These are phyloP conservation scores for Lomographa bimaculata DNA, from an alignment of 2,888 invertebrate genomes.

Conservation along the genomic window DNA sequence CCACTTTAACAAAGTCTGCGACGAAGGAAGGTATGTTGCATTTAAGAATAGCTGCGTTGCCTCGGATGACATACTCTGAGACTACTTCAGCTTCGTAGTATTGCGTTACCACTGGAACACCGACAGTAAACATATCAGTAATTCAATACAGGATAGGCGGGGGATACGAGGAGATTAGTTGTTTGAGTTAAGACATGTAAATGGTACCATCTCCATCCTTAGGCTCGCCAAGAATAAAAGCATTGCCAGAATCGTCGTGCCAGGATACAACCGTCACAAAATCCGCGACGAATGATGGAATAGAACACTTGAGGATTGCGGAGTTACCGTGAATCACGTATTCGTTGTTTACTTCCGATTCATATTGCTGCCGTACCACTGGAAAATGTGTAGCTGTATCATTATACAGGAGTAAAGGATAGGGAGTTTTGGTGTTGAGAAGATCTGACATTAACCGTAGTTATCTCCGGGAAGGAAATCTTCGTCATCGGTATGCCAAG, in stretches of 20 bases:
- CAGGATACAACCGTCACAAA: conserved; percentile 94
- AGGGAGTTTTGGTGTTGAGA: conserved; percentile 25
- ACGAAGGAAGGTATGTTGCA: conserved; percentile 96
- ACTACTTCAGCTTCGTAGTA: conserved; percentile 95
- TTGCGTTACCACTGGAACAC: conserved; percentile 91
- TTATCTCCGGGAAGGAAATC: conserved; percentile 86
- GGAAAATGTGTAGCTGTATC: conserved; percentile 27
- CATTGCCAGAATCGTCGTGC: conserved; percentile 90
- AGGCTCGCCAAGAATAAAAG: conserved; percentile 58
- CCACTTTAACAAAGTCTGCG: conserved; percentile 95
- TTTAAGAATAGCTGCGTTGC: conserved; percentile 93
- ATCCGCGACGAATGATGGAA: conserved; percentile 96
- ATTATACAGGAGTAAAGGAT: conserved; percentile 26
- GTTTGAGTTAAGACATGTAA: conserved; percentile 18
- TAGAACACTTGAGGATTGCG: conserved; percentile 94
- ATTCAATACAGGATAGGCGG: conserved; percentile 24
- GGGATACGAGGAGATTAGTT: conserved; percentile 22
- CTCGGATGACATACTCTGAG: conserved; percentile 94
- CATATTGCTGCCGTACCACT: conserved; percentile 96
- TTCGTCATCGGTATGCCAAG: conserved; percentile 91
- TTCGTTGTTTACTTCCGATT: conserved; percentile 96
- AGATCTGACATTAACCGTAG: conserved; percentile 75
- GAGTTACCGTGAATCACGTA: conserved; percentile 95
- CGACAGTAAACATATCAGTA: conserved; percentile 14
- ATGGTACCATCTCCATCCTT: conserved; percentile 66